phyloP scores from a whole-genome alignment of 2,888 invertebrate species.

The Itoplectis maculator region DNA sequence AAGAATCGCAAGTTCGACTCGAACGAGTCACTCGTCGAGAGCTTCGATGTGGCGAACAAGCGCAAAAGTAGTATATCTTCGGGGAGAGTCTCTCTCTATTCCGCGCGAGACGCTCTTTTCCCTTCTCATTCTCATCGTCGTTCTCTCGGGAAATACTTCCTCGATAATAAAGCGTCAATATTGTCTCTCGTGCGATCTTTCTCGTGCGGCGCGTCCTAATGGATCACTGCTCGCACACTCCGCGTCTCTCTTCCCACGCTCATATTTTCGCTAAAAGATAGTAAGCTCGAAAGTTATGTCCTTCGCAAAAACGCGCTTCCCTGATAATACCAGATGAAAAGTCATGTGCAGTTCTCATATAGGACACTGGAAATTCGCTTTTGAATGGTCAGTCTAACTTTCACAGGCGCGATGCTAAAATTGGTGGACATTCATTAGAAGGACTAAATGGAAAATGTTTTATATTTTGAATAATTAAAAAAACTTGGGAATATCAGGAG shows the following conservation, averaged over 20 bases:
- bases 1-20: background rate
- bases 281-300: constrained; percentile 6
- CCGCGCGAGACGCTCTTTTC: background rate
- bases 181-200: constrained; percentile 44
- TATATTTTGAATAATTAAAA: too few species aligned
- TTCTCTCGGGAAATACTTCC: constrained; percentile 29
- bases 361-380: too few species aligned
- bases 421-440: too few species aligned
- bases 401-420: too few species aligned
- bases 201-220: constrained; percentile 35
- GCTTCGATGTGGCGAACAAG: background rate
- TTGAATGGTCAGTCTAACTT: too few species aligned
- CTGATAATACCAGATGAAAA: too few species aligned
- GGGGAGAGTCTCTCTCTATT: constrained; percentile 7
- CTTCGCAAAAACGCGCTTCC: background rate
- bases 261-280: background rate
- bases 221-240: constrained; percentile 40
- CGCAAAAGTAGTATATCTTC: constrained; percentile 3
- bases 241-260: constrained; percentile 1
- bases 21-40: constrained; percentile 4
- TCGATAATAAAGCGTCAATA: constrained; percentile 57
- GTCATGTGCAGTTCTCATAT: too few species aligned
- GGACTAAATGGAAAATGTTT: too few species aligned
- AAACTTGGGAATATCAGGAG: too few species aligned
- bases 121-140: constrained; percentile 8